Evolutionary conservation across 2,888 invertebrate genomes (phyloP), one percentile per base, ranked within the genome.

Genomic region (Cheilosia vernalis): DNA sequence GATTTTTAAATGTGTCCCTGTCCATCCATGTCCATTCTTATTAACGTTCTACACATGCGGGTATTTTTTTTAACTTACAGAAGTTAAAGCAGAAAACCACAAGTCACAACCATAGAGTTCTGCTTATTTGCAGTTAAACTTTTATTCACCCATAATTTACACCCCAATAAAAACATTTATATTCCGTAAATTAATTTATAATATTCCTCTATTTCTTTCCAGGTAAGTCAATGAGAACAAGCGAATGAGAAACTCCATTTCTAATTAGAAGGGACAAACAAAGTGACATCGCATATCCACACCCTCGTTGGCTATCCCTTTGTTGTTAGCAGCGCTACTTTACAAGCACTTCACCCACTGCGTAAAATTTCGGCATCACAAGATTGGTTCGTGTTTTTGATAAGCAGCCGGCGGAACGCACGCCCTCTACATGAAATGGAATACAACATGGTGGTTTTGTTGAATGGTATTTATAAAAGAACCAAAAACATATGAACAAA

Each of bases 321-420:
- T 30, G 40, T 44, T 44, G 76, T 53, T 13, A 17, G 44, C 60
- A 77, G 76, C 76, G 76, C 76, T 60, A 67, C 42, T 42, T 69
- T 24, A 19, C 24, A 30, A 51, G 49, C 27, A 27, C 30, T 21
- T 42, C 64, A 47, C 24, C 70, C 40, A 17, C 10, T 42, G 61
- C 53, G 83, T 66, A 44, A 2, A 60, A 67, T 67, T 55, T 56
- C 5, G 30, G 73, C 79, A 79, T 51, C 56, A 70, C 55, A 27
- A 21, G 17, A 19, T 15, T 67, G 83, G 83, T 83, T 83, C 58
- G 83, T 79, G 83, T 56, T 73, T 73, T 40, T 69, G 83, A 79
- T 83, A 83, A 83, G 30, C 24, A 6, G 58, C 40, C 51, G 7
- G 37, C 44, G 40, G 51, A 37, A 73, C 83, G 83, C 83, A 73